phyloP scores from a whole-genome alignment of 2,888 invertebrate species.

The Erebia palarica region DNA sequence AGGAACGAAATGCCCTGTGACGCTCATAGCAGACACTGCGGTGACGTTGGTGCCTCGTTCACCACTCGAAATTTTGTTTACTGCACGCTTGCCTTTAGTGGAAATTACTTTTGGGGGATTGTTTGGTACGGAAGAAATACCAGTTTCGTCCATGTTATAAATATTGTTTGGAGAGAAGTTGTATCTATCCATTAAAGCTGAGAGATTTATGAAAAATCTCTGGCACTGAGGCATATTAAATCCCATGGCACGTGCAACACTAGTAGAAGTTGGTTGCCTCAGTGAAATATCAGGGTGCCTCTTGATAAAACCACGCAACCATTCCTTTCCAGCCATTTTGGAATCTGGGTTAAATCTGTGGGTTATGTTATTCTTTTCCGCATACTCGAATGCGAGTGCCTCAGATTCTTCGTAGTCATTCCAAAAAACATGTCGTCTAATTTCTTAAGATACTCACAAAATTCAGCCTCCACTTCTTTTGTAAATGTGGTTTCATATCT shows the following conservation, averaged over 20 bases:
- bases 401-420: too few species aligned
- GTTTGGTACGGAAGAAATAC: conserved; percentile 6
- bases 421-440: too few species aligned
- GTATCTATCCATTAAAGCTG: conserved; percentile 7
- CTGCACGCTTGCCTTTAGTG: conserved; percentile 6
- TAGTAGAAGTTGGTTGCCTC: too few species aligned
- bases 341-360: too few species aligned
- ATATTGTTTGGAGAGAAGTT: conserved; percentile 6
- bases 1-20: neutral
- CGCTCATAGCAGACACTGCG: conserved; percentile 3
- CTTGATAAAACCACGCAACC: too few species aligned
- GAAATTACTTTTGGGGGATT: conserved; percentile 5
- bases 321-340: too few species aligned
- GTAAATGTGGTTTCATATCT: too few species aligned
- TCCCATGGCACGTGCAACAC: conserved; percentile 5
- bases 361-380: too few species aligned
- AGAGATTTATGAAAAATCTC: neutral
- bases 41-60: conserved; percentile 3
- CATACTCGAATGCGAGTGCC: too few species aligned
- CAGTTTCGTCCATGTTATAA: conserved; percentile 7
- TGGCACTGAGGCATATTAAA: conserved; percentile 7
- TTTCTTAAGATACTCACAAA: too few species aligned
- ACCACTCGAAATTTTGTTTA: conserved; percentile 5
- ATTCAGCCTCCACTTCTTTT: too few species aligned
- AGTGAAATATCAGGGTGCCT: too few species aligned